phyloP scores from a whole-genome alignment of 1,140 invertebrate species.

The Procambarus clarkii region DNA sequence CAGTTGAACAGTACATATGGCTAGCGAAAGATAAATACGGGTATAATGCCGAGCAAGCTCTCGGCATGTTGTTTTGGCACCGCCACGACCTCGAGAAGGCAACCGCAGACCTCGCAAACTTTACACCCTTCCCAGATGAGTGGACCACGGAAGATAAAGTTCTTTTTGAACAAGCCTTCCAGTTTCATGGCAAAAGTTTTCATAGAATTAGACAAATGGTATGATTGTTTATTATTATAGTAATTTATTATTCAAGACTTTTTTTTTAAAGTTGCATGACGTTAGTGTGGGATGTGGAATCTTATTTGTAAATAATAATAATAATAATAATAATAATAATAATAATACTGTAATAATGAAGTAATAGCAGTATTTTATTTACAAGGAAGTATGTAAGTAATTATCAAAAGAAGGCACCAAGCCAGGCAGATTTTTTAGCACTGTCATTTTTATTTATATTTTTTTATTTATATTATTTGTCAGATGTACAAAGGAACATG shows the following conservation, averaged over 20 bases:
- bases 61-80: constrained; percentile 99
- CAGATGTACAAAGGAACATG: too few relatives aligned
- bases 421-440: too few relatives aligned
- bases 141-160: constrained; percentile 99
- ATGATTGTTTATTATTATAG: background rate
- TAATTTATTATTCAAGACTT: background rate
- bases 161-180: constrained; percentile 97
- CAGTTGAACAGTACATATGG: constrained; percentile 95
- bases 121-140: constrained; percentile 97
- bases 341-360: too few relatives aligned
- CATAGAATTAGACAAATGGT: constrained; percentile 94
- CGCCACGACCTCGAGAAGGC: constrained; percentile 96
- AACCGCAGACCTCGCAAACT: constrained; percentile 94
- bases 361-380: too few relatives aligned
- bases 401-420: too few relatives aligned
- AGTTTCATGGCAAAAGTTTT: constrained; percentile 98
- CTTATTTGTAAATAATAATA: too few relatives aligned
- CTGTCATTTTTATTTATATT: too few relatives aligned
- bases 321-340: too few relatives aligned
- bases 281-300: too few relatives aligned
- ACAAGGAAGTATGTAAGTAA: too few relatives aligned
- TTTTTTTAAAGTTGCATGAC: too few relatives aligned
- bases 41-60: constrained; percentile 97
- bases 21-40: constrained; percentile 98
- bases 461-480: too few relatives aligned